Evolutionary conservation across 2,797 vertebrate species (phyloP).

Genomic region (Chromobotia macracanthus): DNA sequence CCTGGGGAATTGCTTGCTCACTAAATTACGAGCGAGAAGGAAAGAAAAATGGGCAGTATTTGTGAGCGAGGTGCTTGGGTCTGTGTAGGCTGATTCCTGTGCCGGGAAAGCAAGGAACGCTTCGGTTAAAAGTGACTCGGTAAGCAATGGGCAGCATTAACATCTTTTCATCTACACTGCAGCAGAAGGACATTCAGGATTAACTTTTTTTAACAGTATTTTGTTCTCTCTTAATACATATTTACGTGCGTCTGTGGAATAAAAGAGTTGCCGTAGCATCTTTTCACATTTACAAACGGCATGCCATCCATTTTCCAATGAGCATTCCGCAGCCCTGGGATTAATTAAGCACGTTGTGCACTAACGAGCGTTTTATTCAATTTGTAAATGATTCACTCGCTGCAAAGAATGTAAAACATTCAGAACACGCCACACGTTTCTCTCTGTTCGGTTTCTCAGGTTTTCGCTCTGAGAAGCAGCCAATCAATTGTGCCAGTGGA

Average conservation of each 20-base stretch:
- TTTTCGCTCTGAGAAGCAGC: constrained; percentile 31
- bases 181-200: constrained; percentile 24
- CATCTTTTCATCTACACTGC: constrained; percentile 15
- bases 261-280: constrained; percentile 6
- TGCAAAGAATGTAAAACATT: constrained; percentile 31
- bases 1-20: constrained; percentile 4
- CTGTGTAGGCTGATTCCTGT: background rate
- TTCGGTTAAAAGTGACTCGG: constrained; percentile 7
- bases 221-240: constrained; percentile 32
- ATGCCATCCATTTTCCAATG: constrained; percentile 52
- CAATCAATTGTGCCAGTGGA: background rate
- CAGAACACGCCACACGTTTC: constrained; percentile 5
- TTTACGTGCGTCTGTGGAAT: constrained; percentile 27
- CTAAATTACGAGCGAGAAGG: constrained; percentile 7
- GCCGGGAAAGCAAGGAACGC: background rate
- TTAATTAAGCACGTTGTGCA: constrained; percentile 66
- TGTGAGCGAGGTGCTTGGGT: constrained; percentile 8
- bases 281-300: constrained; percentile 29
- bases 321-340: constrained; percentile 57
- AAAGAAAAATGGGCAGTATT: constrained; percentile 14
- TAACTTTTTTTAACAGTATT: constrained; percentile 37
- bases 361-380: constrained; percentile 58
- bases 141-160: constrained; percentile 29
- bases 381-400: constrained; percentile 61
- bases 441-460: background rate